Evolutionary conservation across 2,888 invertebrate species (phyloP).

Genomic region (Lordiphosa fenestrarum): DNA sequence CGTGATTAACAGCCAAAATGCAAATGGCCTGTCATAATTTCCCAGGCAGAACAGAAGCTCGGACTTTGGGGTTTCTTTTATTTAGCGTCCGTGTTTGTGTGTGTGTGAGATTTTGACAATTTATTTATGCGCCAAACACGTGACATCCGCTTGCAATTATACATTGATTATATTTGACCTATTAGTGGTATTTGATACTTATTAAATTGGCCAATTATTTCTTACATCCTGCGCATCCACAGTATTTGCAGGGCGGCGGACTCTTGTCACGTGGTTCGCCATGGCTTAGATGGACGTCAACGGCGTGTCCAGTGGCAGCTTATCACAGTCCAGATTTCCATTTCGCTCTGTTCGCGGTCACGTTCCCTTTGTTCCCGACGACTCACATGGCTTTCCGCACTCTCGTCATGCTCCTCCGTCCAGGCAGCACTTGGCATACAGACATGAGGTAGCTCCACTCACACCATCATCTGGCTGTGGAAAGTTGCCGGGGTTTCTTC

Average conservation of each 20-base stretch:
- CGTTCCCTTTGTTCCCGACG: background rate
- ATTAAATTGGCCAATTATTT: too few species aligned
- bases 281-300: background rate
- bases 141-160: conserved; percentile 20
- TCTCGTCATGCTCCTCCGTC: too few species aligned
- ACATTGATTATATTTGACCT: too few species aligned
- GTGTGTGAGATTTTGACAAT: conserved; percentile 14
- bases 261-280: conserved; percentile 9
- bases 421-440: too few species aligned
- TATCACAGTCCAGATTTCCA: conserved; percentile 7
- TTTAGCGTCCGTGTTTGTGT: background rate
- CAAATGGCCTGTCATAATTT: conserved; percentile 57
- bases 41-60: conserved; percentile 1
- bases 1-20: conserved; percentile 71
- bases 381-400: too few species aligned
- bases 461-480: too few species aligned
- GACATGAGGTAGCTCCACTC: too few species aligned
- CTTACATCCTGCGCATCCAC: background rate
- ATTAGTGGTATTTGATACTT: too few species aligned
- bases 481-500: too few species aligned
- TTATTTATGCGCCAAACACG: conserved; percentile 53
- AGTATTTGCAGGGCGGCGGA: background rate
- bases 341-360: background rate
- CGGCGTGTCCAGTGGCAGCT: conserved; percentile 4
- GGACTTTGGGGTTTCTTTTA: background rate